These are phyloP conservation scores for Corvus moneduloides DNA, from an alignment of 2,113 vertebrate species.

Conservation along the genomic window DNA sequence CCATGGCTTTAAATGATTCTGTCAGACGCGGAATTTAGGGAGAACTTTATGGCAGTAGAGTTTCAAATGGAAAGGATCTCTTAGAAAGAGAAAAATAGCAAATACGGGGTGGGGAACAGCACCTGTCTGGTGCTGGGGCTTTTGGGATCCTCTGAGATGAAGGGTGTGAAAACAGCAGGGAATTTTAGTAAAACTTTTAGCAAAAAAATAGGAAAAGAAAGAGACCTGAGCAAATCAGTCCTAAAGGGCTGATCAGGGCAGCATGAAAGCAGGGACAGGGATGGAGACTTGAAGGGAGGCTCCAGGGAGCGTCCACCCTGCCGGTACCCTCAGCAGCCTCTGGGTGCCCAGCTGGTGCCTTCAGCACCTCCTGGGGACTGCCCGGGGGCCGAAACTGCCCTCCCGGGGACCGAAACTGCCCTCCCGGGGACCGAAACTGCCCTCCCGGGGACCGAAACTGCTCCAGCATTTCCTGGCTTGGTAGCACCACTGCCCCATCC, in stretches of 20 bases:
- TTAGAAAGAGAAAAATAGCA: neutral
- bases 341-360: too few species aligned
- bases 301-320: neutral
- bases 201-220: too few species aligned
- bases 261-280: neutral
- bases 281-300: neutral
- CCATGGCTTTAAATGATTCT: neutral
- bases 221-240: neutral
- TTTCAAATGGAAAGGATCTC: neutral
- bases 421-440: neutral
- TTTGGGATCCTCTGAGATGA: neutral
- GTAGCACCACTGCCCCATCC: neutral
- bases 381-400: neutral
- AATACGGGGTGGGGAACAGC: fast-evolving
- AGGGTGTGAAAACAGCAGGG: neutral
- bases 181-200: neutral
- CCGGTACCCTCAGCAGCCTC: neutral
- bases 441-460: neutral
- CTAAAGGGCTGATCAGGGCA: too few species aligned
- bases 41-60: neutral
- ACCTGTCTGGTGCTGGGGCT: fast-evolving
- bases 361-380: neutral
- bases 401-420: neutral
- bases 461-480: neutral
- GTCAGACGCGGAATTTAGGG: fast-evolving